Evolutionary conservation across 2,113 vertebrate species (phyloP).

Genomic region (Sterna hirundo): DNA sequence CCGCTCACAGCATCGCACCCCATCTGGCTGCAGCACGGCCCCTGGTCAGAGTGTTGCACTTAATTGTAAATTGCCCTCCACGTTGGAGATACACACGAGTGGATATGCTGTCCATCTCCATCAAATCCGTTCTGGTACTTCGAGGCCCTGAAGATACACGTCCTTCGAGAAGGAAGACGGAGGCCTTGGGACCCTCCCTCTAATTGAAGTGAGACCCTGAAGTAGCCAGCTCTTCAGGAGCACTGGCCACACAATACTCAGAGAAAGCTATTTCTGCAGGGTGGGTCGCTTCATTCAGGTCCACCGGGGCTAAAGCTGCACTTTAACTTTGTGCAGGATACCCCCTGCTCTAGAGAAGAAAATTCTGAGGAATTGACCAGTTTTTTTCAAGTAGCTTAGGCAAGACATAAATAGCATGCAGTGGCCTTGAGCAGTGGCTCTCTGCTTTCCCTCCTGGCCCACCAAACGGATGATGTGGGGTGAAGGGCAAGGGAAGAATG

Average conservation of each 20-base stretch:
- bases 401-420: background rate
- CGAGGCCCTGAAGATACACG: background rate
- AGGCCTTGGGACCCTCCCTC: background rate
- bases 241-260: background rate
- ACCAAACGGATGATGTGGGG: background rate
- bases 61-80: background rate
- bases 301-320: background rate
- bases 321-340: background rate
- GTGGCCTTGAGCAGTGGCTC: background rate
- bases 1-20: background rate
- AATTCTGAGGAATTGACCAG: background rate
- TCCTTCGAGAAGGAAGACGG: background rate
- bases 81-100: rapidly evolving
- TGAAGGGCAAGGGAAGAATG: background rate
- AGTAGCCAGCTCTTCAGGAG: background rate
- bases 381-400: background rate
- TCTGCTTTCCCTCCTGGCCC: background rate
- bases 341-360: background rate
- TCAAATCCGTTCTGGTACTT: background rate
- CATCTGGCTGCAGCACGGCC: rapidly evolving
- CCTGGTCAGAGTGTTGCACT: background rate
- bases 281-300: background rate
- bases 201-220: rapidly evolving
- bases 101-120: background rate
- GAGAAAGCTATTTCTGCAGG: background rate